These are phyloP conservation scores for Camelus dromedarius DNA, from an alignment of 2,113 vertebrate genomes.

Conservation along the genomic window DNA sequence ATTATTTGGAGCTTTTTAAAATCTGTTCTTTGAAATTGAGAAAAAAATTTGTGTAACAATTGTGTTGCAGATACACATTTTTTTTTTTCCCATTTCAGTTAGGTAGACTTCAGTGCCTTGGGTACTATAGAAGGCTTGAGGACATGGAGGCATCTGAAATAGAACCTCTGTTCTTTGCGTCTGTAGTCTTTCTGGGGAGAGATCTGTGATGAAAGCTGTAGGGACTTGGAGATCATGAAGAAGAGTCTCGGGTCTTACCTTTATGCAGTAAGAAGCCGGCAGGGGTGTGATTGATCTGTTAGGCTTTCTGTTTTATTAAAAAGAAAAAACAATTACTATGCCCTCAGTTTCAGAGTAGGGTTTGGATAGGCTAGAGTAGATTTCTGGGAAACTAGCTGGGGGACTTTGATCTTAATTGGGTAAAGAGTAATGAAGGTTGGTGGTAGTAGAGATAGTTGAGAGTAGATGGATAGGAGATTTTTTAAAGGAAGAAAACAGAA, in stretches of 20 bases:
- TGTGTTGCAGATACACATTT: background rate
- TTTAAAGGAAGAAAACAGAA: constrained; percentile 13
- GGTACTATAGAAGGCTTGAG: background rate
- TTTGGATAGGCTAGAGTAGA: background rate
- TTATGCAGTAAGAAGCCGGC: background rate
- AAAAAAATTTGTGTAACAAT: background rate
- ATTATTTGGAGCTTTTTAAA: background rate
- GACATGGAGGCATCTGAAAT: background rate
- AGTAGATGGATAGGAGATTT: background rate
- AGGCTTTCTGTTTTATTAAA: background rate
- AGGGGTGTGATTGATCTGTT: background rate
- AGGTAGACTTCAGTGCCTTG: background rate
- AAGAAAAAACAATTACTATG: background rate
- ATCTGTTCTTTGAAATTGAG: background rate
- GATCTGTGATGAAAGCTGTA: background rate
- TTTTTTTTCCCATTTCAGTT: background rate
- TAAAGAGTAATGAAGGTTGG: background rate
- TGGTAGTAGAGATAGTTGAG: background rate
- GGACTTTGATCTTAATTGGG: background rate
- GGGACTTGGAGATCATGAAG: background rate
- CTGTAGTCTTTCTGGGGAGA: background rate
- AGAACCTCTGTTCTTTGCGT: background rate
- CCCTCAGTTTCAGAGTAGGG: background rate
- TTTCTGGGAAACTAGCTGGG: background rate
- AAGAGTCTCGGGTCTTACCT: background rate